phyloP scores from a whole-genome alignment of 2,888 invertebrate species.

The Hyposoter dolosus region DNA sequence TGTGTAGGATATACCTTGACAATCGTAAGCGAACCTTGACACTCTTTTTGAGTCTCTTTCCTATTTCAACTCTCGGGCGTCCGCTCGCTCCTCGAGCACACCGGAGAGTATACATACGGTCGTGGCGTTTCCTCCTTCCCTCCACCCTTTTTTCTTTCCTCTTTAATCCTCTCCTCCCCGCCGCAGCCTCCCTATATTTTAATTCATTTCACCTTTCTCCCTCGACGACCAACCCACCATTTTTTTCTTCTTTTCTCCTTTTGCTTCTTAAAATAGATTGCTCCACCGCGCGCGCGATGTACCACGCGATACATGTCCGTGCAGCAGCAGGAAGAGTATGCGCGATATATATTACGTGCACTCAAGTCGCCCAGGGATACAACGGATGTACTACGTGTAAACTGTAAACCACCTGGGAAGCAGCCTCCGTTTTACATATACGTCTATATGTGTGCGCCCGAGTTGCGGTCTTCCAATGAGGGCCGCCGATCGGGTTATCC shows the following conservation, averaged over 20 bases:
- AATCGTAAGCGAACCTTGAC: slow-evolving; percentile 82
- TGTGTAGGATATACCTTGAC: slow-evolving; percentile 71
- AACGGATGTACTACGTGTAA: slow-evolving; percentile 12
- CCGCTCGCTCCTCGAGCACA: slow-evolving; percentile 37
- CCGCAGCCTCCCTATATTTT: slow-evolving; percentile 61
- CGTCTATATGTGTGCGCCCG: background rate
- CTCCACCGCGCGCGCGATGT: slow-evolving; percentile 64
- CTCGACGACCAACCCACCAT: slow-evolving; percentile 68
- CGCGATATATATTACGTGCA: slow-evolving; percentile 52
- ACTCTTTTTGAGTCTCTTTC: slow-evolving; percentile 71
- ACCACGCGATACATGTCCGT: background rate
- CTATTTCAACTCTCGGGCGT: slow-evolving; percentile 24
- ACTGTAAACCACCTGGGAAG: slow-evolving; percentile 59
- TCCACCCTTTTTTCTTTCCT: slow-evolving; percentile 69
- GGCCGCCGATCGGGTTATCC: slow-evolving; percentile 39
- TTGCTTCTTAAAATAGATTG: slow-evolving; percentile 81
- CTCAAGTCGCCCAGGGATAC: slow-evolving; percentile 41
- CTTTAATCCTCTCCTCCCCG: background rate
- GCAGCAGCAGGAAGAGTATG: slow-evolving; percentile 15
- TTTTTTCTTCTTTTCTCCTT: slow-evolving; percentile 55
- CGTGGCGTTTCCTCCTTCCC: slow-evolving; percentile 42
- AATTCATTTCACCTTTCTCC: slow-evolving; percentile 70
- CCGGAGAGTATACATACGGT: slow-evolving; percentile 55
- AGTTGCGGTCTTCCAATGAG: slow-evolving; percentile 26
- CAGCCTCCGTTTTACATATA: slow-evolving; percentile 40